phyloP scores from a whole-genome alignment of 2,797 vertebrate genomes.

The Peromyscus eremicus region DNA sequence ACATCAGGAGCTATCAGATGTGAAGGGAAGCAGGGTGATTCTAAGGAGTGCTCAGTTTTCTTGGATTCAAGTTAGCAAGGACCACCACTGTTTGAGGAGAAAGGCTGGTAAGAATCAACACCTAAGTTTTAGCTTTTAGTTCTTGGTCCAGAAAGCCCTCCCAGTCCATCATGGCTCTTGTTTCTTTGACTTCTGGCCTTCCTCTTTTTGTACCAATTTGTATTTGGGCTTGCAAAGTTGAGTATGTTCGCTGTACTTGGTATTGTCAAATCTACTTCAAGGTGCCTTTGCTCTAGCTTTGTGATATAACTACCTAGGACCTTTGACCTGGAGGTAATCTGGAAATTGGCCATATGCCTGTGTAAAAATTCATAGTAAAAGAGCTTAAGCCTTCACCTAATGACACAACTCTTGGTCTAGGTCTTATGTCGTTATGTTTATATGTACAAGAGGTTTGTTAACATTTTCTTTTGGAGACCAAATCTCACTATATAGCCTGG shows the following conservation, averaged over 20 bases:
- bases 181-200: constrained; percentile 4
- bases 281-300: background rate
- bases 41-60: background rate
- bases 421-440: constrained; percentile 52
- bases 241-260: background rate
- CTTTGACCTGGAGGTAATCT: constrained; percentile 32
- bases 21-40: background rate
- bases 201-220: background rate
- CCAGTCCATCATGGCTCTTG: background rate
- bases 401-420: background rate
- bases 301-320: background rate
- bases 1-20: background rate
- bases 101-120: background rate
- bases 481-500: background rate
- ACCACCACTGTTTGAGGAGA: background rate
- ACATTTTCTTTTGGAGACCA: background rate
- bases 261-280: background rate
- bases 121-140: background rate
- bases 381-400: constrained; percentile 2
- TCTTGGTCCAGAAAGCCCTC: background rate
- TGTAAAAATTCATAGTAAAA: constrained; percentile 17
- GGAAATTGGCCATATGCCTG: background rate
- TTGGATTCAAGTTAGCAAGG: background rate
- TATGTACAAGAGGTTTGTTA: background rate
- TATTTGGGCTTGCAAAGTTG: background rate